phyloP scores from a whole-genome alignment of 2,797 vertebrate genomes.

The Megaceryle alcyon region DNA sequence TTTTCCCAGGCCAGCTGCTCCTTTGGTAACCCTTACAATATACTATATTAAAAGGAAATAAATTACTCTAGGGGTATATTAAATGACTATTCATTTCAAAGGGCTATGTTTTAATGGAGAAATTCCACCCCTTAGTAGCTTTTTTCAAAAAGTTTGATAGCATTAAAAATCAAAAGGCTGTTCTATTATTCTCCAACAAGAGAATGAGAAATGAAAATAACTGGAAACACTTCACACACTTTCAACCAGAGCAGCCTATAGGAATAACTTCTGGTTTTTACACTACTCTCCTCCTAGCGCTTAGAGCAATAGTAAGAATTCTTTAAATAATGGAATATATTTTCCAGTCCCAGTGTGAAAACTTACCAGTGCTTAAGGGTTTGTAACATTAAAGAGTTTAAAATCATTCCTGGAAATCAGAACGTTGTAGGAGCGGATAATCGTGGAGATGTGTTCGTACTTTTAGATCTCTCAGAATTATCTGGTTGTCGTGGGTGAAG shows the following conservation, averaged over 20 bases:
- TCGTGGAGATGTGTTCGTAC: not conserved
- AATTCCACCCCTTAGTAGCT: not conserved
- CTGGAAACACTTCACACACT: not conserved
- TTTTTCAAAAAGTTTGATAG: not conserved
- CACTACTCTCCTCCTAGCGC: not conserved
- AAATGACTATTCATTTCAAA: not conserved
- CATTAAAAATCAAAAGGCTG: not conserved
- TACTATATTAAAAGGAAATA: not conserved
- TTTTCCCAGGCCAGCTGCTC: not conserved
- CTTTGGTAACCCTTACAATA: not conserved
- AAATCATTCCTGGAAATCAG: not conserved
- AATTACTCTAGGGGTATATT: not conserved
- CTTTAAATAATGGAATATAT: not conserved
- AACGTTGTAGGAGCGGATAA: not conserved
- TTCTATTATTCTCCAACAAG: not conserved
- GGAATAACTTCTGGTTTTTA: not conserved
- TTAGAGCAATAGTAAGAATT: not conserved
- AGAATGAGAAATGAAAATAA: not conserved
- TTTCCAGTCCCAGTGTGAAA: not conserved
- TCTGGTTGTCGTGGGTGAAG: not conserved
- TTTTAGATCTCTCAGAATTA: not conserved
- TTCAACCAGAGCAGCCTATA: not conserved
- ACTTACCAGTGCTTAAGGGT: not conserved
- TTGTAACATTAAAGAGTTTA: not conserved
- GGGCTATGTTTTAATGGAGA: not conserved